Evolutionary conservation across 2,888 invertebrate species (phyloP), one percentile per base, ranked within the genome.

Genomic region (Drosophila birchii): DNA sequence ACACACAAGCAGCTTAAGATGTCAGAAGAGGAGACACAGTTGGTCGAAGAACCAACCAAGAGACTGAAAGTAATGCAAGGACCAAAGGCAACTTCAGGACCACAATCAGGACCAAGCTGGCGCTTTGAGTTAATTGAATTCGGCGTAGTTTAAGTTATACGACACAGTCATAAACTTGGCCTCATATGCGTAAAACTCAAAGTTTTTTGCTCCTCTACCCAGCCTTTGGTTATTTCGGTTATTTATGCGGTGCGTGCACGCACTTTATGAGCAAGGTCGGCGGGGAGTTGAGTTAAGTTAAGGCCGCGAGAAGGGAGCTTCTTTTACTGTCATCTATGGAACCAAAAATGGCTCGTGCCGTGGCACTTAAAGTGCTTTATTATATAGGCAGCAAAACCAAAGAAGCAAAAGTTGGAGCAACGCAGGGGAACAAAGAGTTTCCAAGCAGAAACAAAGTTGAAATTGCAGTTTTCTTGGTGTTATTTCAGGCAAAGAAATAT

Each of bases 81-180:
- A 39, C 34, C 20, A 29, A 45, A 38, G 36, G 26, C 39, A 60
- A 60, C 45, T 34, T 39, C 60, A 41, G 47, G 53, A 54, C 38
- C 63, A 41, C 43, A 57, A 56, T 64, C 68, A 64, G 29, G 68
- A 54, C 67, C 64, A 49, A 53, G 70, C 70, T 45, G 68, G 64
- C 66, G 71, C 74, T 73, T 71, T 70, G 72, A 83, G 78, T 81
- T 85, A 84, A 84, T 81, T 84, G 83, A 84, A 81, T 82, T 82
- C 82, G 62, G 68, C 72, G 78, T 78, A 80, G 79, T 79, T 83
- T 81, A 82, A 81, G 80, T 80, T 82, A 80, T 84, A 81, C 71
- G 77, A 72, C 63, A 75, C 73, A 83, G 83, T 71, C 81, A 82
- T 82, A 81, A 80, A 80, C 76, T 77, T 79, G 75, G 64, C 29